Conservation (phyloP, 2,113 vertebrate genomes). For the Platysternon megacephalum region DNA sequence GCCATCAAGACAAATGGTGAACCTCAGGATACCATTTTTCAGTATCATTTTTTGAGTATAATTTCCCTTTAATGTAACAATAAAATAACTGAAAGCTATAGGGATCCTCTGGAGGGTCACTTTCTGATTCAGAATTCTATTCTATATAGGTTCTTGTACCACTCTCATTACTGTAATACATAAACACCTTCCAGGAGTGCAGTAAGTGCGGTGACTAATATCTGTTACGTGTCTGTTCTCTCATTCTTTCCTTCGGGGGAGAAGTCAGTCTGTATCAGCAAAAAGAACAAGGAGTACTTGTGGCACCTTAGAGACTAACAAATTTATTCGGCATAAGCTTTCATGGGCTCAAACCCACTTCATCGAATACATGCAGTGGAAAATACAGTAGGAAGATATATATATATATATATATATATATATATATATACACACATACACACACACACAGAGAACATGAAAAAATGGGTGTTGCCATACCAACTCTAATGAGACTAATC, state of each 20-base stretch:
- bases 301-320: no score
- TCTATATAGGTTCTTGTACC: neutral
- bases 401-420: no score
- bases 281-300: no score
- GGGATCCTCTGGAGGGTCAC: neutral
- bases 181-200: neutral
- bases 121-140: neutral
- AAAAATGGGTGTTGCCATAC: no score
- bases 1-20: neutral
- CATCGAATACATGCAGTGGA: no score
- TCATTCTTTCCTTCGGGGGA: neutral
- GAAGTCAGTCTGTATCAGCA: neutral
- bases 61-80: neutral
- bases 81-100: neutral
- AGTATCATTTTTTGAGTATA: neutral
- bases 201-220: neutral
- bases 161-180: neutral
- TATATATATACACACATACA: no score
- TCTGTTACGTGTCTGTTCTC: neutral
- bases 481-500: no score
- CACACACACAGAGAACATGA: no score
- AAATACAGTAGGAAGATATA: no score
- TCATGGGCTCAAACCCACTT: no score
- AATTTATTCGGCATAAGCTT: no score
- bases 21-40: neutral